Evolutionary conservation across 2,888 invertebrate species (phyloP), one percentile per base, ranked within the genome.

Genomic region (Perdita meconis): DNA sequence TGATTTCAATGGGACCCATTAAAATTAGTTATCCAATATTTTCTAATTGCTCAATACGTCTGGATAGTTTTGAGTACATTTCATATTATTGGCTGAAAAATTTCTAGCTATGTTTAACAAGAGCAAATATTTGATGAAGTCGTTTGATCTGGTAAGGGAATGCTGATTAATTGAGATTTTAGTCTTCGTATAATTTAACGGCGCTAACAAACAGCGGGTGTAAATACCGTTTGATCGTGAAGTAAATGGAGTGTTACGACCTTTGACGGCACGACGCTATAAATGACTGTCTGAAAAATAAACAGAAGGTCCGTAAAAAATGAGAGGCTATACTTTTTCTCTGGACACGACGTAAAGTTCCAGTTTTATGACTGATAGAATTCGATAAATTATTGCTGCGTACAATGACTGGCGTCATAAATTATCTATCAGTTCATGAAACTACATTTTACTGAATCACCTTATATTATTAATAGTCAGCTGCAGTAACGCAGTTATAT

Each of bases 321-420:
- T 22, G 16, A 16, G 36, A 12, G 22, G 19, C 44, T 10, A 47
- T 47, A 10, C 22, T 10, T 47, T 47, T 47, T 19, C 6, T 19
- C 19, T 19, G 47, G 47, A 19, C 10, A 22, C 19, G 30, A 13
- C 30, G 26, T 30, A 30, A 30, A 53, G 30, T 53, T 53, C 5
- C 55, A 16, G 36, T 38, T 34, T 56, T 16, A 34, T 36, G 55
- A 56, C 55, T 56, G 36, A 56, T 56, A 56, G 34, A 56, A 56
- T 34, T 56, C 16, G 34, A 34, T 30, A 19, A 56, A 36, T 34
- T 56, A 56, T 56, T 34, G 34, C 34, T 12, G 1, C 5, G 34
- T 13, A 4, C 16, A 56, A 56, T 34, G 34, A 36, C 36, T 2
- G 16, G 36, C 36, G 19, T 19, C 16, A 56, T 56, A 19, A 36